These are phyloP conservation scores for Suillia variegata DNA, from an alignment of 2,888 invertebrate species.

Conservation along the genomic window DNA sequence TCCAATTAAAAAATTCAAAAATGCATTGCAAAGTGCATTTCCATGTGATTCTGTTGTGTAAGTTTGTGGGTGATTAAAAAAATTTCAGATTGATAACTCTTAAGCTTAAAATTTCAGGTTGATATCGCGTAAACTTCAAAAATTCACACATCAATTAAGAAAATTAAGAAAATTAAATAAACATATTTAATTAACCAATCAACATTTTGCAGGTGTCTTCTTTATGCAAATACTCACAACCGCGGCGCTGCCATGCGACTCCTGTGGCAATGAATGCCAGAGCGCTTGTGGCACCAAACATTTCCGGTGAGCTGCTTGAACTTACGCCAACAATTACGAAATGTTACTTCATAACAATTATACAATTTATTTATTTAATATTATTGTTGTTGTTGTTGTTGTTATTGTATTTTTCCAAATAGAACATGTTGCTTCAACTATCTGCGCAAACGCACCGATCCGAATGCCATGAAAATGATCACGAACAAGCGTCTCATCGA, in stretches of 20 bases:
- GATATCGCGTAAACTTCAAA: background rate
- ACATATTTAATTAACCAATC: no score
- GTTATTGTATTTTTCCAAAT: background rate
- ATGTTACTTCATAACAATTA: background rate
- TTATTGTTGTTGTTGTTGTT: no score
- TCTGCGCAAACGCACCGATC: conserved; percentile 65
- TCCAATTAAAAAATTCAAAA: conserved; percentile 17
- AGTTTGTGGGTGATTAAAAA: conserved; percentile 29
- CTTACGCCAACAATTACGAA: background rate
- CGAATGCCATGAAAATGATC: conserved; percentile 46
- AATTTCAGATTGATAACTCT: background rate
- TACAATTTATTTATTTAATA: background rate
- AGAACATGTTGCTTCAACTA: conserved; percentile 74
- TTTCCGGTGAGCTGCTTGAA: conserved; percentile 59
- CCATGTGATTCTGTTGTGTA: conserved; percentile 41
- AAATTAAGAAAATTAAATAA: background rate
- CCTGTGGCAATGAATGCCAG: conserved; percentile 70
- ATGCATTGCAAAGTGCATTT: conserved; percentile 43
- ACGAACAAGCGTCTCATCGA: conserved; percentile 54
- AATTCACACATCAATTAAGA: background rate
- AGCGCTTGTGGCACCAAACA: conserved; percentile 70
- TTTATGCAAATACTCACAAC: conserved; percentile 37
- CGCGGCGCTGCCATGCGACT: conserved; percentile 65
- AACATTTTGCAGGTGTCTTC: conserved; percentile 36
- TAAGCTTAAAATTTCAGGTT: background rate